These are phyloP conservation scores for Hippasteria phrygiana DNA, from an alignment of 53 echinoderm and acorn worm species.

Conservation along the genomic window DNA sequence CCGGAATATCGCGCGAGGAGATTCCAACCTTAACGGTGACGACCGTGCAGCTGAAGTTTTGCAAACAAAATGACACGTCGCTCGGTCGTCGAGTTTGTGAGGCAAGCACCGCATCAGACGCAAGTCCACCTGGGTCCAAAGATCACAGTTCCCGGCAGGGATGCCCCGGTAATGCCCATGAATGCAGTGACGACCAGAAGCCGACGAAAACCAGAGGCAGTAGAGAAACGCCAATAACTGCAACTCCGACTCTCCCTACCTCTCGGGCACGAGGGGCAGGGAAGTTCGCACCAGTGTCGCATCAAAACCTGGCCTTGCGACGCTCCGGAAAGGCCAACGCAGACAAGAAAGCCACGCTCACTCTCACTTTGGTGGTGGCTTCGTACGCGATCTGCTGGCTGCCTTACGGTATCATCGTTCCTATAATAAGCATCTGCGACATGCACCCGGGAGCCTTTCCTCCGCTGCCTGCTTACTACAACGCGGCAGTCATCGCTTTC, in stretches of 20 bases:
- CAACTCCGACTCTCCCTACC: not conserved
- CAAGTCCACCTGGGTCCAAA: conserved; percentile 9
- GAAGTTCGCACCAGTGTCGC: not conserved
- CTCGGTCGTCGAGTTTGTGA: not conserved
- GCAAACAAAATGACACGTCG: not conserved
- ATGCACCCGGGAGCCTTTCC: conserved; percentile 42
- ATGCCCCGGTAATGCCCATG: not conserved
- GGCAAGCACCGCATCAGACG: not conserved
- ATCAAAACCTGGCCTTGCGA: not conserved
- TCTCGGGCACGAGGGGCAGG: not conserved
- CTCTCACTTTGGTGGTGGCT: conserved; percentile 43
- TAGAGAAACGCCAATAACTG: not conserved
- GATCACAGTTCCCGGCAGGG: not conserved
- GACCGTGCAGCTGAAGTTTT: not conserved
- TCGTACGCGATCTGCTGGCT: conserved; percentile 57
- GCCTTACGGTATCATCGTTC: conserved; percentile 44
- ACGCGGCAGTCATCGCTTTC: conserved; percentile 37
- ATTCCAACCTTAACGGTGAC: conserved; percentile 12
- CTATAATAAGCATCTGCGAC: conserved; percentile 43
- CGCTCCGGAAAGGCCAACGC: not conserved
- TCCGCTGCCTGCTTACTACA: conserved; percentile 41
- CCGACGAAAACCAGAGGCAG: not conserved
- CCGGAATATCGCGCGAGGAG: not conserved
- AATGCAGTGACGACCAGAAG: not conserved
- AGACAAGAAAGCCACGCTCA: conserved; percentile 51